Base-by-base conservation (phyloP, 2,888 invertebrate genomes). In the Trichacis sp. region DNA sequence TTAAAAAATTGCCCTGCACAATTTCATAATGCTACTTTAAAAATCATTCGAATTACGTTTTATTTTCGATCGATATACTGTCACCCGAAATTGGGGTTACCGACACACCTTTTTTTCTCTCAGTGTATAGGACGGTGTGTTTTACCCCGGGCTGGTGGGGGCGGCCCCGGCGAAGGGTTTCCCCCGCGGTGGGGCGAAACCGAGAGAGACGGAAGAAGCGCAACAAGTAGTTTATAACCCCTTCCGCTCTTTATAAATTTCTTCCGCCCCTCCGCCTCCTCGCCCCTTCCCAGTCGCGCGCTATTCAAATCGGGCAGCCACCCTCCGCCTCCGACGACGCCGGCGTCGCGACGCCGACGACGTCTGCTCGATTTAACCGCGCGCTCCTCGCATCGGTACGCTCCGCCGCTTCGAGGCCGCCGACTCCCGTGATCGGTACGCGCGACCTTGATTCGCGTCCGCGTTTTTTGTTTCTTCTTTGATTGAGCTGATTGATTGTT, bases 141-240 rank as follows among this genome's bases (percentile, higher is more conserved):
- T n/a, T n/a, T n/a, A n/a, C n/a, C n/a, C n/a, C n/a, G n/a, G n/a
- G n/a, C n/a, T n/a, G 46, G 29, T 12, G 46, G 29, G 2, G n/a
- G 17, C 18, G 15, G 33, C n/a, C 17, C 19, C 33, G 51, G 51
- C 12, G 51, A 40, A 40, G 42, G 51, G 38, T 40, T 51, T 40
- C 8, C 8, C 24, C n/a, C 38, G 15, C 38, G 38, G 46, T n/a
- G 53, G 54, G 64, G 52, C 29, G 62, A 63, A 59, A 55, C 24
- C 43, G 54, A 38, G 20, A 50, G 52, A 46, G 52, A 33, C 4
- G 45, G 51, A 9, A 42, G 47, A 43, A 68, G 77, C 76, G 81
- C 80, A 81, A 82, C 82, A 82, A 82, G 81, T 81, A 78, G 82
- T 80, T 78, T 72, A 33, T 57, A 24, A 72, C 74, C 74, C 71